Conservation (phyloP, 2,888 invertebrate genomes). For the Actias luna region DNA sequence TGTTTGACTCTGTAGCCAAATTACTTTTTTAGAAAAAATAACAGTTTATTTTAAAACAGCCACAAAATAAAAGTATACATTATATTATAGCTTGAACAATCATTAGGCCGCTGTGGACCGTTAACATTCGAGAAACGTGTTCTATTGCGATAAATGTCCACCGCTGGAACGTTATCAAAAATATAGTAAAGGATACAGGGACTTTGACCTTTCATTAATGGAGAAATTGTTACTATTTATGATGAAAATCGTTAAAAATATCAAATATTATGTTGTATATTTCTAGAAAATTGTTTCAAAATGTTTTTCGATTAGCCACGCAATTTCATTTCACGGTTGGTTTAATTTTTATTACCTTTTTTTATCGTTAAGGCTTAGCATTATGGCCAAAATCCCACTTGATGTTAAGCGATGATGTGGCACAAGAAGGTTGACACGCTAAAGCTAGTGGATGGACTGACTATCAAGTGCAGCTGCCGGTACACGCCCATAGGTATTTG, state of each 20-base stretch:
- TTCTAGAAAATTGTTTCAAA: not conserved
- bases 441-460: too few species aligned
- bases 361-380: too few species aligned
- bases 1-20: too few species aligned
- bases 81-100: not conserved
- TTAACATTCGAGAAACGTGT: slow-evolving; percentile 4
- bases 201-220: slow-evolving; percentile 5
- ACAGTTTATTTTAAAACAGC: too few species aligned
- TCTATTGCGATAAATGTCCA: not conserved
- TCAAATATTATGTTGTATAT: not conserved
- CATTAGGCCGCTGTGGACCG: not conserved
- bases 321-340: too few species aligned
- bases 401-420: too few species aligned
- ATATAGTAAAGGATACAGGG: slow-evolving; percentile 1
- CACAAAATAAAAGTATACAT: not conserved
- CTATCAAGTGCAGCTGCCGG: too few species aligned
- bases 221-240: not conserved
- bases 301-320: not conserved
- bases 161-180: not conserved
- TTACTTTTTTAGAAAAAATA: too few species aligned
- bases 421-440: too few species aligned
- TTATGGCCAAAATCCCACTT: too few species aligned
- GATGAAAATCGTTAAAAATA: not conserved
- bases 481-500: too few species aligned
- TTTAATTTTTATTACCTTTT: too few species aligned